Evolutionary conservation across 2,888 invertebrate species (phyloP), one percentile per base, ranked within the genome.

Genomic region (Spisula solida): DNA sequence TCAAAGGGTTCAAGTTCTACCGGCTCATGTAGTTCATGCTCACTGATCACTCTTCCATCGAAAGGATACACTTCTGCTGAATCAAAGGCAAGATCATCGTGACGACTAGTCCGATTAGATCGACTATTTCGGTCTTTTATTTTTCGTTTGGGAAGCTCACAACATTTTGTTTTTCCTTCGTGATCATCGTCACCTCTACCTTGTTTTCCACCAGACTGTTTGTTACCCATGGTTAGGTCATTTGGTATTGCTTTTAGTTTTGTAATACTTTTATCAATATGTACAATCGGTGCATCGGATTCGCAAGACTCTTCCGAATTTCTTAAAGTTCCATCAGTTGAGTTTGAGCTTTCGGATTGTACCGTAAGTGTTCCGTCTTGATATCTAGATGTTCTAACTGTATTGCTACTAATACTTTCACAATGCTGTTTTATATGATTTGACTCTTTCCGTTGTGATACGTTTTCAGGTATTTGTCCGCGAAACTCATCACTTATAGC

Each of bases 1-100:
- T 92, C 92, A 85, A 92, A 92, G 4, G 92, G 92, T 78, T 92
- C 92, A 16, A 92, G 84, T 47, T 92, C 92, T n/a, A 92, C 90
- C 10, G 92, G 89, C 41, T 92, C 92, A 41, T 83, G 80, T 10
- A 87, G 41, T 34, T 90, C 90, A 29, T 86, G 90, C n/a, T 92
- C 92, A 25, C 85, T 88, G 14, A 81, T 66, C 14, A 78, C 79
- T 55, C 90, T 83, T 20, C 84, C 66, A 29, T 92, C 92, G 82
- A 92, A 92, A 60, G 92, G 92, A 70, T 92, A 92, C 14, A 90
- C 89, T 75, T 92, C 92, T 34, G 86, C 87, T n/a, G 87, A 60
- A 31, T 86, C 88, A 81, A 89, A 90, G 16, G 70, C 88, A 41
- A 86, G 88, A 34, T 92, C 92, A 12, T 89, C 92, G 66, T 70